These are phyloP conservation scores for Papilio polyxenes DNA, from an alignment of 1,140 invertebrate genomes.

Conservation along the genomic window DNA sequence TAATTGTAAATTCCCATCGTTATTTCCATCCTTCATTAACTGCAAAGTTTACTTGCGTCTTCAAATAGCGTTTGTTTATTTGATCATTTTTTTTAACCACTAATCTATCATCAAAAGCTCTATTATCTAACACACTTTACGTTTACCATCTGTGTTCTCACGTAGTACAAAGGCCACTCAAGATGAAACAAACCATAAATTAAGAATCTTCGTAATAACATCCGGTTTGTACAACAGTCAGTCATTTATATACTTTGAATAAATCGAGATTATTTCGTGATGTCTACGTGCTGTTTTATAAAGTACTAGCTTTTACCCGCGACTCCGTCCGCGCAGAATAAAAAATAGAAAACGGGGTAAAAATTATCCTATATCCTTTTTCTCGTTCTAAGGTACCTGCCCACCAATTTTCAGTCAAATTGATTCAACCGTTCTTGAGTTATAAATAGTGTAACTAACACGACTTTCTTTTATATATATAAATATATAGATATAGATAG, in stretches of 20 bases:
- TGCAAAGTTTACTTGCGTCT: background rate
- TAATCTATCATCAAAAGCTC: background rate
- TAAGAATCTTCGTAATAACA: background rate
- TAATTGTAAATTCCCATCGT: too few relatives aligned
- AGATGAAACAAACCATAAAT: constrained; percentile 24
- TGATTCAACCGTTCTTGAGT: too few relatives aligned
- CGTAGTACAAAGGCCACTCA: background rate
- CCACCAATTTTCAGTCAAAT: too few relatives aligned
- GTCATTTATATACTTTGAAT: background rate
- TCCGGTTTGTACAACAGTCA: background rate
- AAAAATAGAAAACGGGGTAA: too few relatives aligned
- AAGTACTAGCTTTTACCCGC: too few relatives aligned
- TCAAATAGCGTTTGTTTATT: background rate
- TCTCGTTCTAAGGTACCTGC: too few relatives aligned
- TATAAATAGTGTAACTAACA: too few relatives aligned
- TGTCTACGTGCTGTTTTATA: background rate
- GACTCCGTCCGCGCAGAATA: too few relatives aligned
- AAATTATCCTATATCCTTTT: too few relatives aligned
- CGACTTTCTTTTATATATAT: too few relatives aligned
- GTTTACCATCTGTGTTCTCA: background rate
- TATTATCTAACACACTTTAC: background rate
- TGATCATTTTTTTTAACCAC: background rate
- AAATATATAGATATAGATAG: too few relatives aligned
- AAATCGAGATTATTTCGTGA: background rate
- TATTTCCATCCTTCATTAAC: background rate